Evolutionary conservation across 2,888 invertebrate species (phyloP), one percentile per base, ranked within the genome.

Genomic region (Polyommatus icarus): DNA sequence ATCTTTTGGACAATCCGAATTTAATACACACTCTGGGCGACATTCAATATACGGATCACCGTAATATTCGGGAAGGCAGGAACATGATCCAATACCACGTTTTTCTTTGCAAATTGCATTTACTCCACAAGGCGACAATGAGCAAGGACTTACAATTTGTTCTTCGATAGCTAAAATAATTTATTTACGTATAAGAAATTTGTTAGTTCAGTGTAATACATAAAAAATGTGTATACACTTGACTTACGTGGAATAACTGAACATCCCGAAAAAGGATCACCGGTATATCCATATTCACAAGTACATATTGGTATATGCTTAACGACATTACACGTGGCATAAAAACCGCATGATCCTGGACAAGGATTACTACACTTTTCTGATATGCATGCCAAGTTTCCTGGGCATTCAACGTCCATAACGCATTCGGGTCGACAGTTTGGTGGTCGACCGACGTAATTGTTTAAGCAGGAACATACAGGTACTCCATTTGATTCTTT

Each of bases 11-110:
- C 98, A 98, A 85, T 98, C 98, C 10, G 97, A 96, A 88, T 98
- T 98, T 83, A 97, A 95, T n/a, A 97, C 96, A 88, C 98, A 98
- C 94, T 98, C 98, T 40, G 98, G 98, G 86, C 97, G 95, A 88
- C 98, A 98, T 85, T 97, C 97, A 71, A 96, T 93, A 85, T 98
- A 97, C 1, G 98, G 98, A 92, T 98, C 97, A 77, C 98, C 98
- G 84, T 96, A 96, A 89, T 97, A 98, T 84, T 97, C 97, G 79
- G 96, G 95, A 81, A 97, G 92, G 91, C 98, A 98, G 80, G 95
- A 95, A 89, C 98, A 98, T 80, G 98, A 97, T 75, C 97, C 98
- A 78, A 96, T 96, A 83, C 96, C 97, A 85, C 97, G 96, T 84
- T 96, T 95, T 91, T 97, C 97, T 89, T 96, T 97, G 90, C 98